phyloP scores from a whole-genome alignment of 1,140 invertebrate genomes.

The Holotrichia oblita region DNA sequence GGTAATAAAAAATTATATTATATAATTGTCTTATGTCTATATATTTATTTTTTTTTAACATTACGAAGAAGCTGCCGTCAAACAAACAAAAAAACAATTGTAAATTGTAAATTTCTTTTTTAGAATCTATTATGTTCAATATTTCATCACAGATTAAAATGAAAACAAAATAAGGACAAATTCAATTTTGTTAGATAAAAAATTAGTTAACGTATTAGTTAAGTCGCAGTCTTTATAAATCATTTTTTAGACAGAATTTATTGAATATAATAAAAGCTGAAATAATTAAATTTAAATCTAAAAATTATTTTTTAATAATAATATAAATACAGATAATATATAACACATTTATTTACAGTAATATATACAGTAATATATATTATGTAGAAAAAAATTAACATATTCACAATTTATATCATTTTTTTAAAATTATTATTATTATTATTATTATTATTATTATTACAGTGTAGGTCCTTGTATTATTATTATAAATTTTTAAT shows the following conservation, averaged over 20 bases:
- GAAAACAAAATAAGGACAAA: neutral
- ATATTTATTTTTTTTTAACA: neutral
- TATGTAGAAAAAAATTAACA: neutral
- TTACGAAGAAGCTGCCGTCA: neutral
- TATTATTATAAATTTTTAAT: neutral
- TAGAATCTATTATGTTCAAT: neutral
- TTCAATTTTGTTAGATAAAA: too few relatives aligned
- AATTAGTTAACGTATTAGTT: too few relatives aligned
- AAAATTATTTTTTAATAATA: too few relatives aligned
- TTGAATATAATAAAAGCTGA: too few relatives aligned
- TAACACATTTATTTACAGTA: slow-evolving; percentile 18
- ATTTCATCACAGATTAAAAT: slow-evolving; percentile 3
- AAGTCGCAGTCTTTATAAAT: too few relatives aligned
- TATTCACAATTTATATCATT: neutral
- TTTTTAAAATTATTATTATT: too few relatives aligned
- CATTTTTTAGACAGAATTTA: too few relatives aligned
- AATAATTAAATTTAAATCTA: too few relatives aligned
- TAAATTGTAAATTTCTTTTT: too few relatives aligned
- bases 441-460: neutral
- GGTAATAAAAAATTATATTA: slow-evolving; percentile 15
- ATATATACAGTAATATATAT: neutral
- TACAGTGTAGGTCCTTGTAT: neutral
- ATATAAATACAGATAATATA: neutral
- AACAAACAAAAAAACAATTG: too few relatives aligned
- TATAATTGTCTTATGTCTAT: neutral